A percentile compares a stretch with the other conserved stretches of the same genome.
These are phyloP conservation scores for Caenorhabditis latens DNA, from an alignment of 1,140 invertebrate species.

Conservation along the genomic window DNA sequence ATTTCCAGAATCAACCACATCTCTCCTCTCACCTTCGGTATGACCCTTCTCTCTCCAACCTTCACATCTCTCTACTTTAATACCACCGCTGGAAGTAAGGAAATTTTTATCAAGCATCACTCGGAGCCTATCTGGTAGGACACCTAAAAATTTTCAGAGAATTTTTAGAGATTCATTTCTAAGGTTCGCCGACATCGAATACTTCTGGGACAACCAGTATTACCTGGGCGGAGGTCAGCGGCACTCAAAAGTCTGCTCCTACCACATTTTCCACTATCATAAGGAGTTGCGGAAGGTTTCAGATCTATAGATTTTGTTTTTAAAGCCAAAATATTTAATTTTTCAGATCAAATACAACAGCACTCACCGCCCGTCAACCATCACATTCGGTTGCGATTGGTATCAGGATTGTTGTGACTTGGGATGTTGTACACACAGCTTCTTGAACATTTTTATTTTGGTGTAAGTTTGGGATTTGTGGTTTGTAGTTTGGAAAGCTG, in stretches of 20 bases:
- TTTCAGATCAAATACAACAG: constrained; percentile 12
- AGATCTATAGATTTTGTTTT: neutral
- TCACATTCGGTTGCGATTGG: constrained; percentile 20
- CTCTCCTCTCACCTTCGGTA: neutral
- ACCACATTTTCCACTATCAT: neutral
- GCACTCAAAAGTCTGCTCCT: neutral
- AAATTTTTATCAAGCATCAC: neutral
- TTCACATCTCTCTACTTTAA: neutral
- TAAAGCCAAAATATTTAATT: neutral
- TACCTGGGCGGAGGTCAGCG: too few species aligned
- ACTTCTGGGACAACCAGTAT: constrained; percentile 3
- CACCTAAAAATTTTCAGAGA: too few species aligned
- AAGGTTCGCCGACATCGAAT: neutral
- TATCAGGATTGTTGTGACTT: neutral
- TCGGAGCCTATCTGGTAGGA: neutral
- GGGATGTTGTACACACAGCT: neutral
- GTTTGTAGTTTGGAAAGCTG: too few species aligned
- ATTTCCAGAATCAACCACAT: constrained; percentile 13
- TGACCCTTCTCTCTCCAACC: neutral
- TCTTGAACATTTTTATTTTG: neutral
- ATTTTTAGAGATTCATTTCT: neutral
- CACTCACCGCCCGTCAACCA: constrained; percentile 6
- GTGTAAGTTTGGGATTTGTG: neutral
- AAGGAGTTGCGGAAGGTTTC: constrained; percentile 21
- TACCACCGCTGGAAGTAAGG: neutral